Percentiles rank a stretch among this genome's conserved stretches.
Conservation (phyloP, 2,113 vertebrate genomes). For the Glaucomys volans region DNA sequence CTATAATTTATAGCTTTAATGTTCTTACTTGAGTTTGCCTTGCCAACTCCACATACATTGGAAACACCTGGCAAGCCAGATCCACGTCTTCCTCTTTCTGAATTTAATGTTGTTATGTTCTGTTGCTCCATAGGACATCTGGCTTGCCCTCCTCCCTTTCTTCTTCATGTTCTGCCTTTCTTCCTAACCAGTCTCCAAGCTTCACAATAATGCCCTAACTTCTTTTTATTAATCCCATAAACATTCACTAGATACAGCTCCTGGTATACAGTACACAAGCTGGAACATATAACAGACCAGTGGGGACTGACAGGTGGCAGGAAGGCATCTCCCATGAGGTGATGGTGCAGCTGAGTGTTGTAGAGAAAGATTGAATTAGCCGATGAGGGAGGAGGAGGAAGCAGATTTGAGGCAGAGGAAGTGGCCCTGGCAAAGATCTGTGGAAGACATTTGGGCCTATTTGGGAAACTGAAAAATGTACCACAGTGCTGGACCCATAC, state of each 20-base stretch:
- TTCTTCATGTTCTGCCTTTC: neutral
- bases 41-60: neutral
- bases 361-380: neutral
- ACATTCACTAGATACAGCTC: neutral
- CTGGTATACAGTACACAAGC: neutral
- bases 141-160: neutral
- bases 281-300: no score
- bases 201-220: neutral
- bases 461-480: neutral
- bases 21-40: neutral
- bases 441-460: neutral
- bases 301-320: neutral
- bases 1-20: neutral
- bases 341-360: neutral
- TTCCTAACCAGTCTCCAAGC: neutral
- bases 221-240: neutral
- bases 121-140: neutral
- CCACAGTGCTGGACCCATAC: neutral
- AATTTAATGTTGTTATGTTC: neutral
- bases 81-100: neutral
- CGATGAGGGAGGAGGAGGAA: neutral
- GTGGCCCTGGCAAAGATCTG: neutral
- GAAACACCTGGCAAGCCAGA: conserved; percentile 4
- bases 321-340: neutral
- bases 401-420: neutral